Conservation (phyloP, 2,113 vertebrate genomes). For the Siphamia tubifer region DNA sequence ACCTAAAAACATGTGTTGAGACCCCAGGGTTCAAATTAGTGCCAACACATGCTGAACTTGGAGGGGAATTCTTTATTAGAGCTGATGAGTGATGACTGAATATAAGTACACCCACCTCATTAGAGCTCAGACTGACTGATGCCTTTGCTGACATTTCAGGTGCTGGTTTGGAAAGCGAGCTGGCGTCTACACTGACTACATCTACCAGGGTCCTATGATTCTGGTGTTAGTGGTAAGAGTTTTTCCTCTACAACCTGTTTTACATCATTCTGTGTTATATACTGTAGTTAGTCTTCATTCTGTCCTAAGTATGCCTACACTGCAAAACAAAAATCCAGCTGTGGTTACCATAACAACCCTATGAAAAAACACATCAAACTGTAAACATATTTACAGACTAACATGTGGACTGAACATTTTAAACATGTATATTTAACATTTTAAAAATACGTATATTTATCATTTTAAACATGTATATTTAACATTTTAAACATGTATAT, state of each 20-base stretch:
- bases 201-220: slow-evolving; percentile 98
- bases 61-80: background rate
- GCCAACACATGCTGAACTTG: background rate
- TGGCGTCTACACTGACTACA: slow-evolving; percentile 95
- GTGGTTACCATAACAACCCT: no score
- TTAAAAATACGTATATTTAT: no score
- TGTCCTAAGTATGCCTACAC: background rate
- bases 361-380: no score
- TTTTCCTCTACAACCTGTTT: background rate
- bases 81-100: background rate
- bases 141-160: slow-evolving; percentile 71
- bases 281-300: slow-evolving; percentile 28
- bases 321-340: no score
- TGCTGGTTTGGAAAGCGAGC: slow-evolving; percentile 98
- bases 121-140: background rate
- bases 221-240: slow-evolving; percentile 94
- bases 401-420: no score
- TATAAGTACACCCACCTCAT: background rate
- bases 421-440: no score
- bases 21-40: background rate
- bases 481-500: no score
- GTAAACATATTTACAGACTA: no score
- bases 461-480: no score
- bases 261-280: background rate
- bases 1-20: background rate